A percentile compares a stretch with the other conserved stretches of the same genome.
phyloP scores from a whole-genome alignment of 2,797 vertebrate genomes.

The Paguma larvata region DNA sequence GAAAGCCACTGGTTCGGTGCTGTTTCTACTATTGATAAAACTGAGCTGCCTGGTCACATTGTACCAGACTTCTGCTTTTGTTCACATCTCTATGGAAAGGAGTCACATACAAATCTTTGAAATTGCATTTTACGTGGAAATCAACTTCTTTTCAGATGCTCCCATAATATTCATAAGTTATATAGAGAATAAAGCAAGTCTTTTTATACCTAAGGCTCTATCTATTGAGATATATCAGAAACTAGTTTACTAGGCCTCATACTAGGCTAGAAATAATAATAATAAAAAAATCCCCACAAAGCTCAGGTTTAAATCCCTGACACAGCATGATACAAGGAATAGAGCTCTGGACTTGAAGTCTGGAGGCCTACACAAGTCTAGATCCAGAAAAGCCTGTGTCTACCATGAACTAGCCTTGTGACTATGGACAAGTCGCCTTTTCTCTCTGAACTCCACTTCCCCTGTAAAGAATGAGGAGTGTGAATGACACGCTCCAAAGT shows the following conservation, averaged over 20 bases:
- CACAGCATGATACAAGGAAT: not conserved
- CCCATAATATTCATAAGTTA: not conserved
- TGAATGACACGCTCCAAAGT: not conserved
- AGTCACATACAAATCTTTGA: not conserved
- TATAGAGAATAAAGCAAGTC: not conserved
- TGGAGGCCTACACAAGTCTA: not conserved
- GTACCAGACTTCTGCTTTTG: not conserved
- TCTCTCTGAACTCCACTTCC: not conserved
- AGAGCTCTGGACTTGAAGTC: not conserved
- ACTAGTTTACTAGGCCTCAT: not conserved
- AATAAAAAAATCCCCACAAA: not conserved
- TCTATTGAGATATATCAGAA: not conserved
- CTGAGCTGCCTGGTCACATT: not conserved
- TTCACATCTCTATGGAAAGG: not conserved
- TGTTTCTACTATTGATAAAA: not conserved
- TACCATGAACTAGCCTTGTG: not conserved
- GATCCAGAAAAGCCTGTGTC: not conserved
- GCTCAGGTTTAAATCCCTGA: not conserved
- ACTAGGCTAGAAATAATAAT: not conserved
- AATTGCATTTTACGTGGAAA: constrained; percentile 8
- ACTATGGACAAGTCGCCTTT: not conserved
- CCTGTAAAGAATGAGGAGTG: not conserved
- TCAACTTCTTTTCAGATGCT: not conserved
- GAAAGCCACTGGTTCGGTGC: not conserved
- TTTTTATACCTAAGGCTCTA: not conserved